Conservation (phyloP, 64 coral and sea anemone genomes). For the Astreopora myriophthalma region DNA sequence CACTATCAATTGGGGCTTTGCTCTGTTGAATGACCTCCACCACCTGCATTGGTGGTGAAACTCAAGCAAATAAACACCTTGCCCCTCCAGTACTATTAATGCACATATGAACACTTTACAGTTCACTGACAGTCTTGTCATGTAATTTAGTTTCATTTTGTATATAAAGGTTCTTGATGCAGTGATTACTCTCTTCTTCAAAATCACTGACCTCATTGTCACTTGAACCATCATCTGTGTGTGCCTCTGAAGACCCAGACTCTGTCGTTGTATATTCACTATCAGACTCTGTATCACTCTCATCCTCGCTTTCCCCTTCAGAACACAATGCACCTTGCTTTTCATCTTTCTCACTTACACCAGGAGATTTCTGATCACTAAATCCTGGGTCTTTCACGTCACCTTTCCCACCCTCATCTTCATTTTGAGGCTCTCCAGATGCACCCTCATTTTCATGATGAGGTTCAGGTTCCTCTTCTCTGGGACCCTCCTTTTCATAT, state of each 20-base stretch:
- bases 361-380: neutral
- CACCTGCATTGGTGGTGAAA: too few relatives aligned
- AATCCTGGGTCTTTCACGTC: neutral
- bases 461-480: neutral
- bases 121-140: too few relatives aligned
- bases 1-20: too few relatives aligned
- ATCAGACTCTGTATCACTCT: slow-evolving; percentile 15
- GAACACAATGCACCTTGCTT: neutral
- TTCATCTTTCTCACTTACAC: neutral
- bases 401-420: neutral
- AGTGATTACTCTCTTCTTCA: neutral
- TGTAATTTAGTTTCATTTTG: too few relatives aligned
- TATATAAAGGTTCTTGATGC: too few relatives aligned
- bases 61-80: too few relatives aligned
- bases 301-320: slow-evolving; percentile 3
- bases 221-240: neutral
- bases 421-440: neutral
- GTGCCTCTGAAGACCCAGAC: neutral
- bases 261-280: slow-evolving; percentile 25
- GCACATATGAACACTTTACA: too few relatives aligned
- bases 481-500: neutral
- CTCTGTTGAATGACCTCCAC: too few relatives aligned
- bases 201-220: slow-evolving; percentile 9
- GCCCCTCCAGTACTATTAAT: too few relatives aligned
- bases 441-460: neutral